These are phyloP conservation scores for Aquatica leii DNA, from an alignment of 2,888 invertebrate genomes.

Conservation along the genomic window DNA sequence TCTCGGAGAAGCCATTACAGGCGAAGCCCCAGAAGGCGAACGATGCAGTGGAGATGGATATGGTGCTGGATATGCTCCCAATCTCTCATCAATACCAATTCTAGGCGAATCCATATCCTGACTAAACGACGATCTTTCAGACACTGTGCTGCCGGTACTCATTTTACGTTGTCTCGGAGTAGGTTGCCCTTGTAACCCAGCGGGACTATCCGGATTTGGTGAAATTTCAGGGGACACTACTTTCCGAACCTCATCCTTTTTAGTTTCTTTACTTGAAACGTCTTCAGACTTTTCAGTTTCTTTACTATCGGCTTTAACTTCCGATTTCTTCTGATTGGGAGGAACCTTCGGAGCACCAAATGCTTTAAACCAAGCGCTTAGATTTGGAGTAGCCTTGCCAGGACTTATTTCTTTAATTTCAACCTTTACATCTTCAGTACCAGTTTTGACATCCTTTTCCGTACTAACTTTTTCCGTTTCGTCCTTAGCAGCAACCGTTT, in stretches of 20 bases:
- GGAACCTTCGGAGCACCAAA: conserved; percentile 85
- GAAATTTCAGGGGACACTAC: conserved; percentile 51
- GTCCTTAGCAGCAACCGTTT: not conserved
- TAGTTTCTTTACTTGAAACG: not conserved
- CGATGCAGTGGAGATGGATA: conserved; percentile 77
- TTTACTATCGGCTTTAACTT: conserved; percentile 56
- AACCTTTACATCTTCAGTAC: conserved; percentile 36
- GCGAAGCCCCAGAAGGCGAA: conserved; percentile 76
- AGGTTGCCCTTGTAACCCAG: conserved; percentile 59
- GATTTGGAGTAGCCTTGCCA: conserved; percentile 76
- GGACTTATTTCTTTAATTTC: conserved; percentile 43
- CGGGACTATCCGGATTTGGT: conserved; percentile 56
- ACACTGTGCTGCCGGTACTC: conserved; percentile 82
- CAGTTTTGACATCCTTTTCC: conserved; percentile 44
- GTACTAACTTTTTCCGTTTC: not conserved
- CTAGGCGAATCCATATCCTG: conserved; percentile 79
- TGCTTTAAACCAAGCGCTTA: conserved; percentile 92
- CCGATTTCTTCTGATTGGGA: conserved; percentile 58
- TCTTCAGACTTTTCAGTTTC: conserved; percentile 38
- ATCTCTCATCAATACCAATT: conserved; percentile 67
- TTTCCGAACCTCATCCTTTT: conserved; percentile 51
- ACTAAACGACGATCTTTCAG: conserved; percentile 80
- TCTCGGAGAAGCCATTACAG: conserved; percentile 72
- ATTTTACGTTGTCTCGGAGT: conserved; percentile 70
- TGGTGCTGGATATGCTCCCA: conserved; percentile 72